Evolutionary conservation across 2,113 vertebrate species (phyloP), one percentile per base, ranked within the genome.

Genomic region (Catharus bicknelli): DNA sequence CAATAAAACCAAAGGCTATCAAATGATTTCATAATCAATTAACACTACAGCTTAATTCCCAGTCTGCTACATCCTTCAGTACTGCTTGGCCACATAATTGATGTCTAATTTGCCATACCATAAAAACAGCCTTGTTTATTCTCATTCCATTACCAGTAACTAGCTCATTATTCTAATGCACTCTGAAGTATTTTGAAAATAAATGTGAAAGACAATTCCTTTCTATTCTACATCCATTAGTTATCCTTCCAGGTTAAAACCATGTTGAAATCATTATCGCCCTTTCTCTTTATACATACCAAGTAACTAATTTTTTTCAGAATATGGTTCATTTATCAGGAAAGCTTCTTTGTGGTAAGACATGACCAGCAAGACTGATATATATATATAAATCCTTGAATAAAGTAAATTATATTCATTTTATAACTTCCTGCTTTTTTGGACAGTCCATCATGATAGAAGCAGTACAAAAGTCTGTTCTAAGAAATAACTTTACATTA

Each of bases 1-100:
- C 53, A 74, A 32, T 88, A 91, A 94, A 95, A 83, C 63, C 68
- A 93, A 88, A 83, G 79, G 79, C 76, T 94, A 96, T 93, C 87
- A 83, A 95, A 94, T 88, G 40, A 88, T 95, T 96, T 94, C 93
- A 95, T 95, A 96, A 96, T 94, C 95, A 95, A 94, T 95, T 96
- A 96, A 96, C 93, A 95, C 87, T 88, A 48, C 64, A 78, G 90
- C 40, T 94, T 96, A 96, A 94, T 93, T 95, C 93, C 93, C 94
- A 81, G 90, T 57, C 61, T 91, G 79, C 87, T 77, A 47, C 83
- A 86, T 81, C 79, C 73, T 91, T 91, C 87, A 86, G 72, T 83
- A 57, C 47, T 95, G 63, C 72, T 91, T 94, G 91, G 91, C 79
- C 82, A 93, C 79, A 54, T 93, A 90, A 95, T 83, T 91, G 94